Conservation (phyloP, 2,888 invertebrate genomes). For the Onthophagus sagittarius region DNA sequence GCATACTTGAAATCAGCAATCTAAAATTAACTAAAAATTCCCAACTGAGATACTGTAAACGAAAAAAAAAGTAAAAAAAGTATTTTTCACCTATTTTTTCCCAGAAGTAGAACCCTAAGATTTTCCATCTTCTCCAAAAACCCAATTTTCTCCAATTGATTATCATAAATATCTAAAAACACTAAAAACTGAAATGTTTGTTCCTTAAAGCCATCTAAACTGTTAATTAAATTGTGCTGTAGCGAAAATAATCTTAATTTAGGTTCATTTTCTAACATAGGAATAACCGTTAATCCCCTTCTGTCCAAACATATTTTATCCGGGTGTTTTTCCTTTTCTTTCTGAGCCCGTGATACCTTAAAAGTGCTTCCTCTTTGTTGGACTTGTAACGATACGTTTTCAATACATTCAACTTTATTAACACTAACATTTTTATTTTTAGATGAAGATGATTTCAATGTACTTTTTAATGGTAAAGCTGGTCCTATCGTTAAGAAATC, state of each 20-base stretch:
- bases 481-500: constrained; percentile 44
- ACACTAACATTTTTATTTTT: constrained; percentile 31
- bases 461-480: constrained; percentile 39
- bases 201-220: constrained; percentile 60
- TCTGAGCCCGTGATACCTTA: constrained; percentile 60
- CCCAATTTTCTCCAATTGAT: constrained; percentile 84
- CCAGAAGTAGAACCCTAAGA: constrained; percentile 80
- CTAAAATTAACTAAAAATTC: too few relatives aligned
- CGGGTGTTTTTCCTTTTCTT: constrained; percentile 79
- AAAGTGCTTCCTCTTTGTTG: constrained; percentile 62
- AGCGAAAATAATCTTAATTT: constrained; percentile 80
- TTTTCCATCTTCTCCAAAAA: constrained; percentile 74
- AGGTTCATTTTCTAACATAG: constrained; percentile 73
- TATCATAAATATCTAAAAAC: constrained; percentile 91
- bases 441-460: constrained; percentile 41
- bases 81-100: constrained; percentile 74
- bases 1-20: too few relatives aligned
- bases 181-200: constrained; percentile 69
- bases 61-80: too few relatives aligned
- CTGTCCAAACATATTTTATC: constrained; percentile 87
- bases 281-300: constrained; percentile 77
- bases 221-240: constrained; percentile 86
- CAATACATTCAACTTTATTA: constrained; percentile 37
- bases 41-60: too few relatives aligned
- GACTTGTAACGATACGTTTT: constrained; percentile 54